Percentiles rank a stretch among this genome's conserved stretches.
Conservation (phyloP, 2,113 vertebrate species). For the Scalopus aquaticus region DNA sequence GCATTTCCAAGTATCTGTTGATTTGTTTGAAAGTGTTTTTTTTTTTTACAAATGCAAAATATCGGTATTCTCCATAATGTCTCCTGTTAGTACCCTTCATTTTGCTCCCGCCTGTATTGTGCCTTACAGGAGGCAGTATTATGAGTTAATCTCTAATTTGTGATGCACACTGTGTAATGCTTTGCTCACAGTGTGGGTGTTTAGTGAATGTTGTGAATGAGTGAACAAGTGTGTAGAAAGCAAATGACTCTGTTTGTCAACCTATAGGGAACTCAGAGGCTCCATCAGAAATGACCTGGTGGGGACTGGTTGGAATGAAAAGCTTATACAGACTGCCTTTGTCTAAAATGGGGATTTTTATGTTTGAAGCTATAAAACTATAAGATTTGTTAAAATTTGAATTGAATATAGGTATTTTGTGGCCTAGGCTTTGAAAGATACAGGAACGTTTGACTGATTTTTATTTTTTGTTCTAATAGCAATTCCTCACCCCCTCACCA, state of each 20-base stretch:
- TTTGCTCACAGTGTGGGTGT: constrained; percentile 4
- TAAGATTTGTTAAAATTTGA: constrained; percentile 10
- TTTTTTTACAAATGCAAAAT: not conserved
- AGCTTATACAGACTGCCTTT: not conserved
- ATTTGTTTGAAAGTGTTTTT: constrained; percentile 5
- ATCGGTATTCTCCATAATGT: not conserved
- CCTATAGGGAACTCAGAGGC: not conserved
- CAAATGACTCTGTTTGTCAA: not conserved
- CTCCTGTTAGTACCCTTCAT: not conserved
- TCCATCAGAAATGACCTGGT: constrained; percentile 10
- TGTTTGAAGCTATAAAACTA: not conserved
- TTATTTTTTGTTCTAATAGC: constrained; percentile 18
- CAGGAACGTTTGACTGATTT: constrained; percentile 33
- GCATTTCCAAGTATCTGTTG: constrained; percentile 21
- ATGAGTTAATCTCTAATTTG: not conserved
- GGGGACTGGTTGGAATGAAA: not conserved
- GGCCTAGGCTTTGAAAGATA: not conserved
- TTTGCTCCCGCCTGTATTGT: not conserved
- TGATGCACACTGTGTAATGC: not conserved
- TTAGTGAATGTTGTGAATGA: not conserved
- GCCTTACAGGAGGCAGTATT: not conserved
- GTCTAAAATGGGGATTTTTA: not conserved
- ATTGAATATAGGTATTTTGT: constrained; percentile 5
- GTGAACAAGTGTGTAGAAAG: not conserved
- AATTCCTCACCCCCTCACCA: not conserved